A percentile compares a stretch with the other conserved stretches of the same genome.
These are phyloP conservation scores for Tylochromis polylepis DNA, from an alignment of 2,113 vertebrate genomes.

Conservation along the genomic window DNA sequence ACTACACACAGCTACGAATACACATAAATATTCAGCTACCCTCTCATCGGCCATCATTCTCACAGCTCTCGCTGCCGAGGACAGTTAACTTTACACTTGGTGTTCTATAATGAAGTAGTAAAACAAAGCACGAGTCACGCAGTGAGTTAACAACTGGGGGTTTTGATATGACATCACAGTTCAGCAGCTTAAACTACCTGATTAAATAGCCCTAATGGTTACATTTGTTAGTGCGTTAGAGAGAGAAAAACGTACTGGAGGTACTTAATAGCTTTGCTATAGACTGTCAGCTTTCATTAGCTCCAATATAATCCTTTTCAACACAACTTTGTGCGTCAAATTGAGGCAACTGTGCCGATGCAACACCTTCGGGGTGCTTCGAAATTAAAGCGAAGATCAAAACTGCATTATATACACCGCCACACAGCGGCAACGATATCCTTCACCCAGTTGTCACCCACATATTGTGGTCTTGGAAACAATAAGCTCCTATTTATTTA, in stretches of 20 bases:
- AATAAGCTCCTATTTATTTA: background rate
- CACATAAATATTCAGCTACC: conserved; percentile 23
- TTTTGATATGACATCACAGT: conserved; percentile 30
- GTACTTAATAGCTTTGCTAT: conserved; percentile 23
- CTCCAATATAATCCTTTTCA: background rate
- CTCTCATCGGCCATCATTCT: conserved; percentile 19
- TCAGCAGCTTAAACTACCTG: conserved; percentile 63
- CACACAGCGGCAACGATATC: conserved; percentile 19
- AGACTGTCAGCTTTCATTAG: background rate
- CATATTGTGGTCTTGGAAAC: background rate
- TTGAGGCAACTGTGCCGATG: conserved; percentile 5
- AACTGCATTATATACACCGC: background rate
- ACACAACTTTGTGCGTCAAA: background rate
- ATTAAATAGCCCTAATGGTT: conserved; percentile 60
- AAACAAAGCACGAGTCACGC: conserved; percentile 42
- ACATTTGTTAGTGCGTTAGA: conserved; percentile 12
- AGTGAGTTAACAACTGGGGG: background rate
- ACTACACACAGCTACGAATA: conserved; percentile 29
- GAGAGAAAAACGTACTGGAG: conserved; percentile 5
- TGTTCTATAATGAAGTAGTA: background rate
- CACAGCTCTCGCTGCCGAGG: background rate
- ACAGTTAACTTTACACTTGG: background rate
- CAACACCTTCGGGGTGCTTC: conserved; percentile 8
- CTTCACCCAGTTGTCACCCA: background rate
- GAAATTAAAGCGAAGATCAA: conserved; percentile 30